Percentiles rank a stretch among this genome's conserved stretches.
These are phyloP conservation scores for Catharus ustulatus DNA, from an alignment of 2,797 vertebrate genomes.

Conservation along the genomic window DNA sequence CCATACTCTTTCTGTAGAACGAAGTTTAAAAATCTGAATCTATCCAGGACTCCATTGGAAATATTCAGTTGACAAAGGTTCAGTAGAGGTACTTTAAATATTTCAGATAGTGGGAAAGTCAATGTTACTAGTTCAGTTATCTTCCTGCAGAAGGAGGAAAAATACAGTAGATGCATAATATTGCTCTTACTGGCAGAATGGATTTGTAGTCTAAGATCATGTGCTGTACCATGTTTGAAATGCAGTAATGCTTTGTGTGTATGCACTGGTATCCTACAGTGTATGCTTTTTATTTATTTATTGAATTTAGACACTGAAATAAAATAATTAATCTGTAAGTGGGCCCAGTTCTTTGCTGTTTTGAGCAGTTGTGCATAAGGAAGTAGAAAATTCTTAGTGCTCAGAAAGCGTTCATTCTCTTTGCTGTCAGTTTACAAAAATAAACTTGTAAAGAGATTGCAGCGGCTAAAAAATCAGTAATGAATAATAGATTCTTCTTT, in stretches of 20 bases:
- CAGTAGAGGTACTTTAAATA: neutral
- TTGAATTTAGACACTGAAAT: neutral
- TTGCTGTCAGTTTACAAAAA: neutral
- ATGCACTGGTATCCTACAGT: neutral
- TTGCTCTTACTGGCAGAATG: neutral
- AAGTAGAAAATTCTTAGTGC: slow-evolving; percentile 1
- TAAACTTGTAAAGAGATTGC: neutral
- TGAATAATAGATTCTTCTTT: slow-evolving; percentile 51
- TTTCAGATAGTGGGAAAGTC: neutral
- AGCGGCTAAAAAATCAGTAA: slow-evolving; percentile 13
- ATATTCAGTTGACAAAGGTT: neutral
- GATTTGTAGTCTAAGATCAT: neutral
- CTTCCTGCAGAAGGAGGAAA: neutral
- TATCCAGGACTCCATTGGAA: neutral
- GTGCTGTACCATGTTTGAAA: neutral
- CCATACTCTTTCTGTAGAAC: neutral
- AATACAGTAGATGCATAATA: neutral
- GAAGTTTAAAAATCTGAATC: neutral
- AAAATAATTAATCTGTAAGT: neutral
- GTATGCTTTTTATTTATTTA: neutral
- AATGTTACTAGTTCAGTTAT: neutral
- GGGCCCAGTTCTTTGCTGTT: neutral
- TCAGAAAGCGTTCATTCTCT: neutral
- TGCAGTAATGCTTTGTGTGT: neutral
- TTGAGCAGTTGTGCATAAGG: neutral